Evolutionary conservation across 2,888 invertebrate species (phyloP).

Genomic region (Pilophorus perplexus): DNA sequence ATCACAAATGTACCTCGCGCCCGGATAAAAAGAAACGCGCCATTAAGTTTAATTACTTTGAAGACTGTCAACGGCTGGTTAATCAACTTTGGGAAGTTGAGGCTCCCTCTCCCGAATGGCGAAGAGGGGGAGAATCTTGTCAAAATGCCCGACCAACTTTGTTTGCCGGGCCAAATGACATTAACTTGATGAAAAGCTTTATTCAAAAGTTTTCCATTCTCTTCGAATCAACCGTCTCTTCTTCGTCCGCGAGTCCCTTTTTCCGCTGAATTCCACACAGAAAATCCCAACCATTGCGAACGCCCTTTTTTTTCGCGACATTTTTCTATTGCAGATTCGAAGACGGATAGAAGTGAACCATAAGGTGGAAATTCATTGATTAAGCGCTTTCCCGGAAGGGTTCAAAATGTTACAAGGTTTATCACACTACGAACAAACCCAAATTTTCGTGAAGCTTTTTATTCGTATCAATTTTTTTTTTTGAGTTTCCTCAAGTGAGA

Average conservation of each 20-base stretch:
- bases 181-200: conserved; percentile 30
- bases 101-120: not conserved
- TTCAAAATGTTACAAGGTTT: too few relatives aligned
- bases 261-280: too few relatives aligned
- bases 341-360: too few relatives aligned
- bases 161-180: conserved; percentile 16
- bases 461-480: too few relatives aligned
- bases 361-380: too few relatives aligned
- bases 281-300: too few relatives aligned
- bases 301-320: too few relatives aligned
- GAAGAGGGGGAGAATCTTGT: not conserved
- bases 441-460: too few relatives aligned
- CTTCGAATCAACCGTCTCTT: not conserved
- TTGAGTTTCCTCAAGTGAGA: too few relatives aligned
- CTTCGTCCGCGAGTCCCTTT: not conserved
- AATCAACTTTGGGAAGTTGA: conserved; percentile 25
- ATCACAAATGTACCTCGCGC: not conserved
- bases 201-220: conserved; percentile 13
- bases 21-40: conserved; percentile 25
- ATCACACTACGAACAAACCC: too few relatives aligned
- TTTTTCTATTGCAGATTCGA: too few relatives aligned
- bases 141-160: conserved; percentile 25
- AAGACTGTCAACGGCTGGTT: conserved; percentile 33
- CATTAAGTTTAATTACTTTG: conserved; percentile 33
- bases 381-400: too few relatives aligned